A percentile compares a stretch with the other conserved stretches of the same genome.
Conservation (phyloP, 2,113 vertebrate species). For the Callipepla squamata region DNA sequence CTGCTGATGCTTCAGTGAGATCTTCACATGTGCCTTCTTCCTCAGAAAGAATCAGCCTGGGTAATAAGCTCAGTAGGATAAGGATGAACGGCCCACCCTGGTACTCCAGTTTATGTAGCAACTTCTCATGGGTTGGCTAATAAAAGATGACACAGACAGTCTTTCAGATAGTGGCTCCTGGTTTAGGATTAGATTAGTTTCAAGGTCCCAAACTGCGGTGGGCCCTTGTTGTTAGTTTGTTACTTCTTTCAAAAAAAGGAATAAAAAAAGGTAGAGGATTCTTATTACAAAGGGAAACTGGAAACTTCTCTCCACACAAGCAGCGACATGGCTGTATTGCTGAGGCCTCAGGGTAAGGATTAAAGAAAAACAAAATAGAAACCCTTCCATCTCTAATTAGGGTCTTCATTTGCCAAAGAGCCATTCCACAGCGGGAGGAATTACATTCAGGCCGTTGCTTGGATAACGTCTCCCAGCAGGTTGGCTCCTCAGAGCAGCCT, state of each 20-base stretch:
- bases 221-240: constrained; percentile 73
- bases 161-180: constrained; percentile 39
- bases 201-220: constrained; percentile 57
- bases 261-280: constrained; percentile 64
- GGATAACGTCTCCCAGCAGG: constrained; percentile 82
- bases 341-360: constrained; percentile 87
- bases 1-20: not conserved
- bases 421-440: constrained; percentile 79
- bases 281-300: constrained; percentile 83
- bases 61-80: not conserved
- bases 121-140: not conserved
- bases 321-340: constrained; percentile 81
- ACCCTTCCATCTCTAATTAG: constrained; percentile 83
- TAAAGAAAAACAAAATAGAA: constrained; percentile 86
- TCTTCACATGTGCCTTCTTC: not conserved
- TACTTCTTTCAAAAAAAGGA: constrained; percentile 41
- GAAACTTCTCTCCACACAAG: constrained; percentile 84
- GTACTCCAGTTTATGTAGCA: constrained; percentile 4
- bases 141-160: not conserved
- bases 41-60: not conserved
- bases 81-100: not conserved
- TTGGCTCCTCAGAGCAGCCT: constrained; percentile 72
- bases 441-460: constrained; percentile 80
- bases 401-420: constrained; percentile 84
- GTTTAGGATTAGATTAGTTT: constrained; percentile 47